Percentiles rank a stretch among this genome's conserved stretches.
phyloP scores from a whole-genome alignment of 2,888 invertebrate genomes.

The Pachliopta kotzebuea region DNA sequence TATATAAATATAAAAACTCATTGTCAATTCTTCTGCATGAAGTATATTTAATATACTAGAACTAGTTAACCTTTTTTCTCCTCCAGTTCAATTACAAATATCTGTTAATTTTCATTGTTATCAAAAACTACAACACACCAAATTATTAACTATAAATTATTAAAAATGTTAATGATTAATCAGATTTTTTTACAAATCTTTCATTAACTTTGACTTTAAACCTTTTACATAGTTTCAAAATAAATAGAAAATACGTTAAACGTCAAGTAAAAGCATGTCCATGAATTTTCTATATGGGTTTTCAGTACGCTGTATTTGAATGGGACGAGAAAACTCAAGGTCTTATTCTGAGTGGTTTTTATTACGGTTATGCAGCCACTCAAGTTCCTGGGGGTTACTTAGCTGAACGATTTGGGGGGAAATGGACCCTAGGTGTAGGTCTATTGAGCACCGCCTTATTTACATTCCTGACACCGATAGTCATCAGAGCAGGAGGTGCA shows the following conservation, averaged over 20 bases:
- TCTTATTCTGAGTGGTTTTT: conserved; percentile 89
- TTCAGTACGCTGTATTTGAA: conserved; percentile 73
- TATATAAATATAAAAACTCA: too few relatives aligned
- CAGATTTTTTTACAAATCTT: too few relatives aligned
- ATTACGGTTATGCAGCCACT: conserved; percentile 91
- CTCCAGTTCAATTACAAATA: too few relatives aligned
- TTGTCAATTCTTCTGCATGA: too few relatives aligned
- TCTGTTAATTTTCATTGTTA: too few relatives aligned
- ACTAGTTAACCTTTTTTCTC: too few relatives aligned
- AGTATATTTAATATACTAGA: too few relatives aligned
- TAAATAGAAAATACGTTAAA: neutral
- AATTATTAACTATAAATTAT: too few relatives aligned
- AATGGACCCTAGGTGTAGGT: conserved; percentile 91
- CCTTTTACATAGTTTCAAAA: neutral
- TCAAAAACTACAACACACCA: too few relatives aligned
- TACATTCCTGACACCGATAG: conserved; percentile 88
- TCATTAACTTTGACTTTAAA: too few relatives aligned
- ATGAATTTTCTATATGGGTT: conserved; percentile 32
- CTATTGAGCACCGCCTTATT: conserved; percentile 90
- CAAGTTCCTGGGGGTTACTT: conserved; percentile 92
- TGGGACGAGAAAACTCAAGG: conserved; percentile 88
- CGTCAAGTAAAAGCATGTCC: conserved; percentile 9
- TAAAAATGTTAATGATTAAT: too few relatives aligned
- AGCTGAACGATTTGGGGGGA: conserved; percentile 91
- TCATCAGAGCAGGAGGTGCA: conserved; percentile 79